phyloP scores from a whole-genome alignment of 2,888 invertebrate genomes.

The Dolichopus griseipennis region DNA sequence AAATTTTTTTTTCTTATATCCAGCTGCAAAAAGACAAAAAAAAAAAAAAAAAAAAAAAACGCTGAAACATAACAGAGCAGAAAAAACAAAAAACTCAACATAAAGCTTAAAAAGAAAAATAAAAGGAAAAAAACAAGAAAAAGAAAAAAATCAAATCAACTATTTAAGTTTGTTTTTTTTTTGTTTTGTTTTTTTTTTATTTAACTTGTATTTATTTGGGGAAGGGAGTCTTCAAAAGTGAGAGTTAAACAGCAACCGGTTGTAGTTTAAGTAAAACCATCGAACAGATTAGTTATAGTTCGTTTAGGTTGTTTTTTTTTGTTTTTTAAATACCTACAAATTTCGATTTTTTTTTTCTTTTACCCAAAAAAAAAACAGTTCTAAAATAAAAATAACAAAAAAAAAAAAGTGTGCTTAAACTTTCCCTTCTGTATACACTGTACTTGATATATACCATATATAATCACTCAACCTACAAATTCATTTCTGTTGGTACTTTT shows the following conservation, averaged over 20 bases:
- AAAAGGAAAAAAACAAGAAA: not conserved
- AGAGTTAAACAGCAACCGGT: constrained; percentile 33
- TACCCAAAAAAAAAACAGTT: not conserved
- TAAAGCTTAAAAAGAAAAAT: no score
- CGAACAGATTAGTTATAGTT: constrained; percentile 31
- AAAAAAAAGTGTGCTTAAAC: not conserved
- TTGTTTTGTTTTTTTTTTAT: not conserved
- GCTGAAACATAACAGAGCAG: no score
- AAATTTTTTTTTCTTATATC: no score
- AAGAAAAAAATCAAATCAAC: not conserved
- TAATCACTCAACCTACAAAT: no score
- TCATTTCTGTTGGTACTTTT: no score
- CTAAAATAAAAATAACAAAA: not conserved
- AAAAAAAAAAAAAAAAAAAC: not conserved
- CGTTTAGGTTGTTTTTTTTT: constrained; percentile 13
- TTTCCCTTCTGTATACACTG: not conserved
- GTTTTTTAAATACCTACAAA: constrained; percentile 6
- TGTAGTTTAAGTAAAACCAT: constrained; percentile 43
- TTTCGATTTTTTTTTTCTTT: not conserved
- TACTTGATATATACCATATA: no score
- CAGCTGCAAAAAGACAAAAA: not conserved
- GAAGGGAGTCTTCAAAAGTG: constrained; percentile 44
- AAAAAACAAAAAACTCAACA: no score
- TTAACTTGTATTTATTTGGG: constrained; percentile 17
- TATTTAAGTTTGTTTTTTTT: not conserved